These are phyloP conservation scores for Grapholita molesta DNA, from an alignment of 1,140 invertebrate species.

Conservation along the genomic window DNA sequence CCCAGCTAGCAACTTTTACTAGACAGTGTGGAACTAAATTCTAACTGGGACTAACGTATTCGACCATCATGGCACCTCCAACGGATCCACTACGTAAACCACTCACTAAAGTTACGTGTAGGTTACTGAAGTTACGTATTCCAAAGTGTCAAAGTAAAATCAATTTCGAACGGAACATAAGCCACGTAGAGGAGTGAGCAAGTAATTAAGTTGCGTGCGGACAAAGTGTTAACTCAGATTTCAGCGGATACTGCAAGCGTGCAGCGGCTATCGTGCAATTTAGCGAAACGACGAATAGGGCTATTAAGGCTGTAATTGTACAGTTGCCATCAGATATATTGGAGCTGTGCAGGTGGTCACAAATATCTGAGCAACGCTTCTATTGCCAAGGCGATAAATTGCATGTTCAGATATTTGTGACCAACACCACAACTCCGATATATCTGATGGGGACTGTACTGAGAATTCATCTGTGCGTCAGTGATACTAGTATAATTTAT, in stretches of 20 bases:
- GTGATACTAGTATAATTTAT: no score
- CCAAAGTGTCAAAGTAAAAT: constrained; percentile 14
- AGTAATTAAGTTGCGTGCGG: not conserved
- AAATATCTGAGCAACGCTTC: no score
- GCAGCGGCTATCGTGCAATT: not conserved
- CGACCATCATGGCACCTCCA: not conserved
- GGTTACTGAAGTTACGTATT: no score
- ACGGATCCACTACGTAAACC: constrained; percentile 2
- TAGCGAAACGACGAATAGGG: not conserved
- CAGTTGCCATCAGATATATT: no score
- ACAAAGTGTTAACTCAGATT: not conserved
- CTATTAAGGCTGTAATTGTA: not conserved
- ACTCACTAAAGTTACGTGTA: constrained; percentile 1
- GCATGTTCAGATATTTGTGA: no score
- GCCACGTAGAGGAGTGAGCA: not conserved
- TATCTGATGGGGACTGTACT: no score
- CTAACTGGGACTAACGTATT: not conserved
- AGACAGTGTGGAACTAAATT: not conserved
- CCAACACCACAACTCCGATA: no score
- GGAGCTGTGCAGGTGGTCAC: no score
- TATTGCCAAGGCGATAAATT: no score
- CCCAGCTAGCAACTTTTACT: not conserved
- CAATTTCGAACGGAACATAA: not conserved
- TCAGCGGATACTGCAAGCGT: not conserved
- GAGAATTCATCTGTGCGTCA: no score